Conservation (phyloP, 2,888 invertebrate species). For the Sinotaia quadrata region DNA sequence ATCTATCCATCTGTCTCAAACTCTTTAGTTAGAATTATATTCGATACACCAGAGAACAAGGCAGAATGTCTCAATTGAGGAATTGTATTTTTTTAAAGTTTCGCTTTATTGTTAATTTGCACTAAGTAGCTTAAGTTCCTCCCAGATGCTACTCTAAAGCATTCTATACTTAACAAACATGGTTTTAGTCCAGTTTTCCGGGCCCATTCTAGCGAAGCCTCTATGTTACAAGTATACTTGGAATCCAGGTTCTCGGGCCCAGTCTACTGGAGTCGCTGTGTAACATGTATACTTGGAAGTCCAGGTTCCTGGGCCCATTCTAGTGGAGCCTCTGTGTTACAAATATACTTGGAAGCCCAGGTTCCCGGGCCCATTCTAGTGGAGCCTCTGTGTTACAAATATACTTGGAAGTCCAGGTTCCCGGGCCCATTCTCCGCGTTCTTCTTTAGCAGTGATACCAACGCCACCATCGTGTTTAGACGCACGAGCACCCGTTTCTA, state of each 20-base stretch:
- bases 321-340: constrained; percentile 14
- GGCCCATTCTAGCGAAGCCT: background rate
- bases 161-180: too few species aligned
- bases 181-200: too few species aligned
- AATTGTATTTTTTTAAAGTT: too few species aligned
- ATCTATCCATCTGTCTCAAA: too few species aligned
- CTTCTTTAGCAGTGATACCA: background rate
- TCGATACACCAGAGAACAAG: too few species aligned
- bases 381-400: constrained; percentile 11
- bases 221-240: constrained; percentile 5
- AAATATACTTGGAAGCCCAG: background rate
- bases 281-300: constrained; percentile 5
- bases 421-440: background rate
- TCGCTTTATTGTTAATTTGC: too few species aligned
- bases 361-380: background rate
- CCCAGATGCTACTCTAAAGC: too few species aligned
- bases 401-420: background rate
- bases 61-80: too few species aligned
- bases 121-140: too few species aligned
- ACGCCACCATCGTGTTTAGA: too few species aligned
- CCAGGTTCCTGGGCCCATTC: background rate
- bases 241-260: background rate
- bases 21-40: too few species aligned
- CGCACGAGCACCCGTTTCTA: background rate
- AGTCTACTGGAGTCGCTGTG: constrained; percentile 4